Evolutionary conservation across 2,888 invertebrate genomes (phyloP).

Genomic region (Orthosia gothica): DNA sequence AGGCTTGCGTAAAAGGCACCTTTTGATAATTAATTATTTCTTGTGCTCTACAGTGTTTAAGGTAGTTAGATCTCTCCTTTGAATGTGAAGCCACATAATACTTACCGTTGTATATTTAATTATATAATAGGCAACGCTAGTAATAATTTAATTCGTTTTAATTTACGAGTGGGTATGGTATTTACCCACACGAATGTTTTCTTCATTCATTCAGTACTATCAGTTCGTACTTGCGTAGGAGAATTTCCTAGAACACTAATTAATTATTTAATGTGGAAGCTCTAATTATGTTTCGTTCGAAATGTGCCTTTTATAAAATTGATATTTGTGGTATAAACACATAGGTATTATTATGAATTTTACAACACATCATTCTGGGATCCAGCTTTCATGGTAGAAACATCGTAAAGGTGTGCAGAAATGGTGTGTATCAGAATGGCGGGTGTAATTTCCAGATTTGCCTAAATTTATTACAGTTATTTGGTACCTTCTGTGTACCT

Average conservation of each 20-base stretch:
- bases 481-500: too few species aligned
- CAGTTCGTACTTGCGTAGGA: not conserved
- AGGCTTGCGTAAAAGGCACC: not conserved
- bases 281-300: not conserved
- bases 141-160: not conserved
- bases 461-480: too few species aligned
- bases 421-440: too few species aligned
- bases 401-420: not conserved
- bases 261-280: too few species aligned
- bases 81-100: not conserved
- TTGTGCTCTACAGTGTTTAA: not conserved
- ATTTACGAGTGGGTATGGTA: not conserved
- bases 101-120: not conserved
- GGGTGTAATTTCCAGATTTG: too few species aligned
- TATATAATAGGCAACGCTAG: not conserved
- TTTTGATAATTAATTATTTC: constrained; percentile 19
- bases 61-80: constrained; percentile 1
- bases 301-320: not conserved
- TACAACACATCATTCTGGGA: not conserved
- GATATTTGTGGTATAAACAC: not conserved
- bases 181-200: not conserved
- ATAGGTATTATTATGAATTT: not conserved
- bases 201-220: not conserved
- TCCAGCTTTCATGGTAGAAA: not conserved
- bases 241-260: not conserved